Evolutionary conservation across 1,140 invertebrate genomes (phyloP), one percentile per base, ranked within the genome.

Genomic region (Sarcophaga peregrina): DNA sequence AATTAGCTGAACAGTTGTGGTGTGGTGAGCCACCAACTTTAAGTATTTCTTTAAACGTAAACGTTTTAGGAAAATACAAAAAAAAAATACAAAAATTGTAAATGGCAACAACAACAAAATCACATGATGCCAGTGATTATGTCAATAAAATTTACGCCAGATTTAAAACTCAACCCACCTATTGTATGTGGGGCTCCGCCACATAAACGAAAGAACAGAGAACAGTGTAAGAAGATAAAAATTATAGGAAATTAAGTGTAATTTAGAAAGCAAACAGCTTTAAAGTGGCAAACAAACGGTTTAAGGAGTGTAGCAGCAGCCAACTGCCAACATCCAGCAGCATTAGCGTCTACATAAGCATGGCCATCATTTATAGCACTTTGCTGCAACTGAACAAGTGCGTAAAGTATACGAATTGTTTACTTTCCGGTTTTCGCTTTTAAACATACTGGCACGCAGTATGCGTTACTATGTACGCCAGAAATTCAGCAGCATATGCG

Each of bases 251-350:
- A 68, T 68, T 68, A 68, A 68, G 20, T 68, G 17, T 68, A 68
- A 68, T 68, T 68, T 68, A 68, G 62, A 68, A 68, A 68, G 62
- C 62, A 68, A 68, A 68, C 62, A 68, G 62, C 62, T 68, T 68
- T 68, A 68, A 68, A 68, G 62, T 68, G 62, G n/a, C 62, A 58
- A 58, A 13, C 25, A 37, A 58, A 58, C 54, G 15, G 54, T 58
- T 13, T 58, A 8, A 20, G 17, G 8, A 20, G 20, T 6, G 15
- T 11, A 15, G 54, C 15, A 62, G n/a, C 13, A 7, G 15, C 5
- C 54, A 58, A 15, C 15, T 6, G 13, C 10, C 15, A n/a, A n/a
- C 13, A n/a, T 6, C 4, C 15, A 17, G 13, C 58, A 17, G 0
- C 15, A 62, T 8, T 8, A 68, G 4, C 62, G n/a, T 58, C 15